Conservation (phyloP, 1,140 invertebrate species). For the silkworm (Bombyx mori) region DNA sequence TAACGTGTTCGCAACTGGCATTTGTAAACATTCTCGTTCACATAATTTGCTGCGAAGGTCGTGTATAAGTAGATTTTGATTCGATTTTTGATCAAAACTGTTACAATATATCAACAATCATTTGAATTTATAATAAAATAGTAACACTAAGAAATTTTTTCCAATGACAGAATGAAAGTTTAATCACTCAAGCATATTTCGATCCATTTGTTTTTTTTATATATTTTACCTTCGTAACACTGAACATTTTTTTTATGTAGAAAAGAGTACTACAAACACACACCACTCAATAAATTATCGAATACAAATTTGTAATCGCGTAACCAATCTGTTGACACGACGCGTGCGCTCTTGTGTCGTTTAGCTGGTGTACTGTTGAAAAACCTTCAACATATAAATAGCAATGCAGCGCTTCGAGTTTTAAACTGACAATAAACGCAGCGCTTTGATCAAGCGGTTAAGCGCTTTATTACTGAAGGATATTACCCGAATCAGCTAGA, state of each 20-base stretch:
- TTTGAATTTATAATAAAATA: slow-evolving; percentile 9
- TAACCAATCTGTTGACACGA: slow-evolving; percentile 4
- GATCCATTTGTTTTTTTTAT: slow-evolving; percentile 10
- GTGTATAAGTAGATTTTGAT: neutral
- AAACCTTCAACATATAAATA: slow-evolving; percentile 17
- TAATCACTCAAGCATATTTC: slow-evolving; percentile 49
- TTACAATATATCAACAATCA: neutral
- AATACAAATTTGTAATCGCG: neutral
- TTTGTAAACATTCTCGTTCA: slow-evolving; percentile 13
- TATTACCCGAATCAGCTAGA: no score
- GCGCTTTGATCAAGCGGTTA: no score
- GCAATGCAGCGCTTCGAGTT: slow-evolving; percentile 11
- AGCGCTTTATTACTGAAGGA: no score
- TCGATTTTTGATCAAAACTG: slow-evolving; percentile 9
- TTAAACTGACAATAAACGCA: no score
- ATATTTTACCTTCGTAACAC: slow-evolving; percentile 9
- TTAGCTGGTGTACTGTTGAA: slow-evolving; percentile 6
- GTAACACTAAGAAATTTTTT: slow-evolving; percentile 9
- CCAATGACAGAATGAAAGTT: slow-evolving; percentile 32
- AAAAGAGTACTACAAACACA: neutral
- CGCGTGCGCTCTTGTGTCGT: slow-evolving; percentile 5
- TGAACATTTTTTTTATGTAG: slow-evolving; percentile 4
- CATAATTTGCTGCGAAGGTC: slow-evolving; percentile 11
- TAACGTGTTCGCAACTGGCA: slow-evolving; percentile 19
- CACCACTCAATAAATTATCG: neutral